phyloP scores from a whole-genome alignment of 2,888 invertebrate genomes.

The Acleris emargana region DNA sequence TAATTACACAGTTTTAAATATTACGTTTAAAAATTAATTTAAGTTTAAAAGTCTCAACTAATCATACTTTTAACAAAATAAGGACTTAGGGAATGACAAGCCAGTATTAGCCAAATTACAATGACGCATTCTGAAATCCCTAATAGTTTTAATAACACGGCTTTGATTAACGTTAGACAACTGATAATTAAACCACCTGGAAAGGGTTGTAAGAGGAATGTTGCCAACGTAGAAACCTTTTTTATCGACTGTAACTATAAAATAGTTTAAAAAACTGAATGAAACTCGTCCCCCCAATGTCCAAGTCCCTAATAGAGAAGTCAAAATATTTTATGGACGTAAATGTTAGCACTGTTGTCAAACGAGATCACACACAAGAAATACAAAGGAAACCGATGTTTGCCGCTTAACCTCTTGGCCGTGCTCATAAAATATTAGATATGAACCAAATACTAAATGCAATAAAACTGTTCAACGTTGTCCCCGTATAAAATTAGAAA shows the following conservation, averaged over 20 bases:
- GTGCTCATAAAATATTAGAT: conserved; percentile 73
- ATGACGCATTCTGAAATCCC: conserved; percentile 59
- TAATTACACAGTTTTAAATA: conserved; percentile 20
- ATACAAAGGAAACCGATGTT: conserved; percentile 73
- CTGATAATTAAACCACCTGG: conserved; percentile 71
- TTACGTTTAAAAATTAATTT: conserved; percentile 53
- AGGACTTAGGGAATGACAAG: conserved; percentile 62
- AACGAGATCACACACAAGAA: conserved; percentile 71
- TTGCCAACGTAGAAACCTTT: conserved; percentile 43
- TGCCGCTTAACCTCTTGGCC: conserved; percentile 61
- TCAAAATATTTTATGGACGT: conserved; percentile 81
- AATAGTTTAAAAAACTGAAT: conserved; percentile 43
- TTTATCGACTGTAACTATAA: conserved; percentile 37
- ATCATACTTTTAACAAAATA: conserved; percentile 77
- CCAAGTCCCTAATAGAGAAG: conserved; percentile 66
- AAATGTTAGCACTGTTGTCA: conserved; percentile 81
- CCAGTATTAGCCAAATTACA: conserved; percentile 55
- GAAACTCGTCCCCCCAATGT: conserved; percentile 55
- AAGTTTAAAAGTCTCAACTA: conserved; percentile 42
- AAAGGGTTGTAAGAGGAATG: conserved; percentile 49
- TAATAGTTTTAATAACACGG: conserved; percentile 79
- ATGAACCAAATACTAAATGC: conserved; percentile 72
- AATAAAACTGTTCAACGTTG: conserved; percentile 65
- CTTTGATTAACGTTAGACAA: conserved; percentile 73
- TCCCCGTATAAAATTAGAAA: conserved; percentile 58